These are phyloP conservation scores for Helicolenus hilgendorfi DNA, from an alignment of 2,797 vertebrate species.

Conservation along the genomic window DNA sequence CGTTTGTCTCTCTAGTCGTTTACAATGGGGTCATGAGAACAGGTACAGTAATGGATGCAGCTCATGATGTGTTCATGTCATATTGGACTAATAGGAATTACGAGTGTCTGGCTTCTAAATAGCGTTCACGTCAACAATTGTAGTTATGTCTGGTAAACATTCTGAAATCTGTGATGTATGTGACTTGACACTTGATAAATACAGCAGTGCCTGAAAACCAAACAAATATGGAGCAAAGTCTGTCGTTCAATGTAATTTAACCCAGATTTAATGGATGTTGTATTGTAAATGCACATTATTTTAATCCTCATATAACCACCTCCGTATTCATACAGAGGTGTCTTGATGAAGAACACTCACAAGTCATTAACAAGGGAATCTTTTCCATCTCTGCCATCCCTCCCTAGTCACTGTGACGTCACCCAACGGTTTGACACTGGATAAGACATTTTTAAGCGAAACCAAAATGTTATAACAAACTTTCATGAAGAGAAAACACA, in stretches of 20 bases:
- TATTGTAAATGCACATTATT: neutral
- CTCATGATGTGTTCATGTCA: neutral
- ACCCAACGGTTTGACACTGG: no score
- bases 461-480: no score
- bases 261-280: neutral
- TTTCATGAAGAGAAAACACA: no score
- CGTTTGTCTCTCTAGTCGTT: no score
- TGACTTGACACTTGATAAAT: neutral
- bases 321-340: neutral
- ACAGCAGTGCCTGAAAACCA: neutral
- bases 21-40: no score
- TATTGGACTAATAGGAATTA: no score
- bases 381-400: neutral
- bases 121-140: neutral
- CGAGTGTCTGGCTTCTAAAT: no score
- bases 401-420: no score
- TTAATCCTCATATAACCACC: neutral
- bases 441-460: no score
- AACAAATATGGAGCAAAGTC: neutral
- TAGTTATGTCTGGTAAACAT: neutral
- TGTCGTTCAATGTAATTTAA: neutral
- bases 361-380: neutral
- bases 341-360: neutral
- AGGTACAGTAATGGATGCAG: neutral
- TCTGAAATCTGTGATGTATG: neutral